Percentiles rank a stretch among this genome's conserved stretches.
These are phyloP conservation scores for Acanthopleura granulata DNA, from an alignment of 2,888 invertebrate species.

Conservation along the genomic window DNA sequence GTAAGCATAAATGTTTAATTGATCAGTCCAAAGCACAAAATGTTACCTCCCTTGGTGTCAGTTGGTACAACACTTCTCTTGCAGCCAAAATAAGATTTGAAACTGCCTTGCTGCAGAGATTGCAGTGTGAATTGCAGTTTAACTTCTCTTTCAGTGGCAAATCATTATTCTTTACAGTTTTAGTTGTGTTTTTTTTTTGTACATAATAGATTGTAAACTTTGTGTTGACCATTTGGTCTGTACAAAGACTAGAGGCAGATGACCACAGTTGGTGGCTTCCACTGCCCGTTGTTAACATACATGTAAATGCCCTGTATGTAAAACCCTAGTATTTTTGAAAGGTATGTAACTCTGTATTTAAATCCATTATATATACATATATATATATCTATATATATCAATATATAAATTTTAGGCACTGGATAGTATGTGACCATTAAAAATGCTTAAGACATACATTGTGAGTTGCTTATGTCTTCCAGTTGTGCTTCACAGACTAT, in stretches of 20 bases:
- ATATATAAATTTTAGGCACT: conserved; percentile 12
- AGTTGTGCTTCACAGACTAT: too few species aligned
- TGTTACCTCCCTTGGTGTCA: too few species aligned
- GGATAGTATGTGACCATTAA: conserved; percentile 8
- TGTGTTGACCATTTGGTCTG: neutral
- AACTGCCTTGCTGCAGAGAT: too few species aligned
- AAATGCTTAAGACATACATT: conserved; percentile 1
- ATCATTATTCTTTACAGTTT: too few species aligned
- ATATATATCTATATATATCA: conserved; percentile 1
- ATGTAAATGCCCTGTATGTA: conserved; percentile 1
- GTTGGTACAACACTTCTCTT: too few species aligned
- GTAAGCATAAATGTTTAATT: neutral
- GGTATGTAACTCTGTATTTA: conserved; percentile 8
- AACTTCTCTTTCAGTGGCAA: too few species aligned
- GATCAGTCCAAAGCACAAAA: neutral
- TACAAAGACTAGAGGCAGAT: neutral
- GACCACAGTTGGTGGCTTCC: too few species aligned
- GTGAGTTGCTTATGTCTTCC: too few species aligned
- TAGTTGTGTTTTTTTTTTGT: neutral
- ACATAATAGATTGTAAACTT: conserved; percentile 2
- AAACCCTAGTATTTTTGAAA: conserved; percentile 4
- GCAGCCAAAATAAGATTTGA: too few species aligned
- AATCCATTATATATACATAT: conserved; percentile 8
- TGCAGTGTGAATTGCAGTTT: too few species aligned
- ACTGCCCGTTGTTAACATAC: too few species aligned